Conservation (phyloP, 2,797 vertebrate genomes). For the Aeoliscus strigatus region DNA sequence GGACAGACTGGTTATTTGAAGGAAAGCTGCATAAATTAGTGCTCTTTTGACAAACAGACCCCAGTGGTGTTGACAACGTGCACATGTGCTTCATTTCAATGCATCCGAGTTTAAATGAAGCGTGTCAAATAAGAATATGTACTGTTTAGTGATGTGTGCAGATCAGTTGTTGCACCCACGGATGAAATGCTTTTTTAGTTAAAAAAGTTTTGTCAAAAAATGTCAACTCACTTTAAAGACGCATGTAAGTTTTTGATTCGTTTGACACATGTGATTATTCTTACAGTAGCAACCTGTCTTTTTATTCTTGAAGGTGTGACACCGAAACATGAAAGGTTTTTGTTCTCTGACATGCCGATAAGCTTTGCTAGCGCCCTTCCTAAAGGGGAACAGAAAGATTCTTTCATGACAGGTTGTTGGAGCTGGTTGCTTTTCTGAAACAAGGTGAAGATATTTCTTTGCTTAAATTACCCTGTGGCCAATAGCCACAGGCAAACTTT, state of each 20-base stretch:
- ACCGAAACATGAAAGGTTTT: constrained; percentile 16
- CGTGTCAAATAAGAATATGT: not conserved
- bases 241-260: constrained; percentile 1
- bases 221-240: constrained; percentile 8
- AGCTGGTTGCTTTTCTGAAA: constrained; percentile 46
- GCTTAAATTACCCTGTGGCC: no score
- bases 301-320: no score
- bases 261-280: no score
- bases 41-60: not conserved
- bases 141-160: not conserved
- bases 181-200: constrained; percentile 5
- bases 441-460: constrained; percentile 17
- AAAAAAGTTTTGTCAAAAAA: constrained; percentile 21
- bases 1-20: constrained; percentile 1
- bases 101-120: not conserved
- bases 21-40: not conserved
- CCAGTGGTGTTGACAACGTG: not conserved
- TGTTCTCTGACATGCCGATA: constrained; percentile 13
- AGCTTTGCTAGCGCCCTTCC: no score
- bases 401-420: no score
- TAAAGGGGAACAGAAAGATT: no score
- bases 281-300: constrained; percentile 8
- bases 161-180: constrained; percentile 1
- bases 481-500: constrained; percentile 37
- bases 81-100: not conserved